These are phyloP conservation scores for Lethenteron reissneri DNA, from an alignment of 2,113 vertebrate species.

Conservation along the genomic window DNA sequence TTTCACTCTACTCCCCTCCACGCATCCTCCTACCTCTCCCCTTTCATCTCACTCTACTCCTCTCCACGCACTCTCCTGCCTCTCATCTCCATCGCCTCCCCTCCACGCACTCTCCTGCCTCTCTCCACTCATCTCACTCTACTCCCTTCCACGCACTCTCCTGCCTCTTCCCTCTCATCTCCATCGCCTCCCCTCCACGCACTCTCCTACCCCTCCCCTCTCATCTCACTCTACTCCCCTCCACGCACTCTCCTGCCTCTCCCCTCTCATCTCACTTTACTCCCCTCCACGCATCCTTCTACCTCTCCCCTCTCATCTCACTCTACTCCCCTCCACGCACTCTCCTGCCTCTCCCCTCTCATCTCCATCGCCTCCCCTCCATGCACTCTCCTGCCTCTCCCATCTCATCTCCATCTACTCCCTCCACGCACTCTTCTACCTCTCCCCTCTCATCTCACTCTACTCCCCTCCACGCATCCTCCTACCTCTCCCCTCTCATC, in stretches of 20 bases:
- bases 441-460: no score
- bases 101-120: neutral
- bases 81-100: neutral
- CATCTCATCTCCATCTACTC: no score
- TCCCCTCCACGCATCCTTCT: neutral
- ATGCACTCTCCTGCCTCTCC: no score
- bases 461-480: no score
- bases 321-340: neutral
- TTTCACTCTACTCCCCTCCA: neutral
- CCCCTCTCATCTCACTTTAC: neutral
- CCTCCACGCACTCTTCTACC: no score
- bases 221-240: neutral
- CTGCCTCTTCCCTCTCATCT: neutral
- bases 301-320: neutral
- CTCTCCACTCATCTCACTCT: neutral
- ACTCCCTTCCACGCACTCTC: neutral
- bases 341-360: neutral
- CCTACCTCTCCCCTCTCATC: no score
- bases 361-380: no score
- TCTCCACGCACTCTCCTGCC: neutral
- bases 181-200: neutral
- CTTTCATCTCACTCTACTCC: neutral
- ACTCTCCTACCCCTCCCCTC: neutral
- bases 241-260: neutral
- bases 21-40: no score